Evolutionary conservation across 2,797 vertebrate species (phyloP).

Genomic region (Gymnothorax reevesii): DNA sequence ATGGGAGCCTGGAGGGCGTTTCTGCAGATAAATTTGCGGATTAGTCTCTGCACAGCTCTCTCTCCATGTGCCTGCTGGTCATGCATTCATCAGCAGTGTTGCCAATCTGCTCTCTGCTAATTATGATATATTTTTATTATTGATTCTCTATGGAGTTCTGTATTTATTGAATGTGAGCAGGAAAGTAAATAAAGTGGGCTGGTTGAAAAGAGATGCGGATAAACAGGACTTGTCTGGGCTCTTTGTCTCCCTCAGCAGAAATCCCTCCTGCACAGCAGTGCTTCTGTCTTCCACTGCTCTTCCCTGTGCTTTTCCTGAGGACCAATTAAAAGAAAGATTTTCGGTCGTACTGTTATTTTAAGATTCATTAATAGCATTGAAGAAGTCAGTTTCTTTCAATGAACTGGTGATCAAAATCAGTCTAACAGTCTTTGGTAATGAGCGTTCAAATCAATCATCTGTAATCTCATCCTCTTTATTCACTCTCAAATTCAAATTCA

Average conservation of each 20-base stretch:
- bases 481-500: too few species aligned
- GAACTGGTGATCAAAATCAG: too few species aligned
- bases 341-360: too few species aligned
- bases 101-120: conserved; percentile 46
- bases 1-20: background rate
- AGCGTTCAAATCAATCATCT: too few species aligned
- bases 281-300: background rate
- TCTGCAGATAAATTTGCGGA: background rate
- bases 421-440: too few species aligned
- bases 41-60: background rate
- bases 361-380: too few species aligned
- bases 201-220: conserved; percentile 47
- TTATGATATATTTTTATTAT: conserved; percentile 54
- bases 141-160: conserved; percentile 71
- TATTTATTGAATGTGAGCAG: conserved; percentile 78
- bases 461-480: too few species aligned
- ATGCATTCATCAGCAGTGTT: background rate
- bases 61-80: background rate
- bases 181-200: conserved; percentile 51
- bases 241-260: conserved; percentile 30
- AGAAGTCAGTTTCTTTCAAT: too few species aligned
- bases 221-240: conserved; percentile 32
- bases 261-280: background rate
- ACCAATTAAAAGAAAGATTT: too few species aligned
- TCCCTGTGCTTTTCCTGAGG: background rate